Percentiles rank a stretch among this genome's conserved stretches.
phyloP scores from a whole-genome alignment of 1,140 invertebrate genomes.

The Centruroides sculpturatus region DNA sequence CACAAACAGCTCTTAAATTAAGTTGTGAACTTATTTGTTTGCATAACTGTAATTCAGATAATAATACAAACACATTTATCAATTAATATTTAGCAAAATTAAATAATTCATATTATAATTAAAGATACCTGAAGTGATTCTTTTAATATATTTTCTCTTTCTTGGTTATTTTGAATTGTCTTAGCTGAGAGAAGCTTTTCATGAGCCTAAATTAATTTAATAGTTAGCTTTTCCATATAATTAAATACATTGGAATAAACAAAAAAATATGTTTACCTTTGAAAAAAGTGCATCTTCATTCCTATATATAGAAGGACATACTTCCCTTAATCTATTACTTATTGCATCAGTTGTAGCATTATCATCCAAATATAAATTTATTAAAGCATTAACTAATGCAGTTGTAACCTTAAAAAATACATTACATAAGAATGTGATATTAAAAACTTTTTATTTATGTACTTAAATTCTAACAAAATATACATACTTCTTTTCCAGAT shows the following conservation, averaged over 20 bases:
- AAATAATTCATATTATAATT: constrained; percentile 5
- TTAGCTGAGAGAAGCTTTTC: constrained; percentile 72
- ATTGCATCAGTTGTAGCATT: constrained; percentile 87
- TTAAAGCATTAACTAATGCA: constrained; percentile 30
- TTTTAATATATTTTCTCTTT: constrained; percentile 53
- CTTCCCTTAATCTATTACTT: constrained; percentile 67
- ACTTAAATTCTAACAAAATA: neutral
- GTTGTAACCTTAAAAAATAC: constrained; percentile 27
- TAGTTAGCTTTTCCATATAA: neutral
- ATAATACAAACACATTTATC: neutral
- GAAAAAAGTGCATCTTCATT: constrained; percentile 90
- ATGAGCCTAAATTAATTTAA: constrained; percentile 45
- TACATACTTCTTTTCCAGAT: constrained; percentile 56
- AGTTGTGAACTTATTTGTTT: constrained; percentile 64
- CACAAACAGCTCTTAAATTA: constrained; percentile 59
- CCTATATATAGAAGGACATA: constrained; percentile 86
- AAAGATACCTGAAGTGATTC: constrained; percentile 44
- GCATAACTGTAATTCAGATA: constrained; percentile 43
- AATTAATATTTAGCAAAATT: neutral
- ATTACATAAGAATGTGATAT: constrained; percentile 10
- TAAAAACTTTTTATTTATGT: too few species aligned
- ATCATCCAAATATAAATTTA: constrained; percentile 69
- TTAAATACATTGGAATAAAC: neutral
- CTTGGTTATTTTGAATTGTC: constrained; percentile 40
- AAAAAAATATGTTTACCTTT: constrained; percentile 43